Conservation (phyloP, 2,797 vertebrate genomes). For the Danio tinwini region DNA sequence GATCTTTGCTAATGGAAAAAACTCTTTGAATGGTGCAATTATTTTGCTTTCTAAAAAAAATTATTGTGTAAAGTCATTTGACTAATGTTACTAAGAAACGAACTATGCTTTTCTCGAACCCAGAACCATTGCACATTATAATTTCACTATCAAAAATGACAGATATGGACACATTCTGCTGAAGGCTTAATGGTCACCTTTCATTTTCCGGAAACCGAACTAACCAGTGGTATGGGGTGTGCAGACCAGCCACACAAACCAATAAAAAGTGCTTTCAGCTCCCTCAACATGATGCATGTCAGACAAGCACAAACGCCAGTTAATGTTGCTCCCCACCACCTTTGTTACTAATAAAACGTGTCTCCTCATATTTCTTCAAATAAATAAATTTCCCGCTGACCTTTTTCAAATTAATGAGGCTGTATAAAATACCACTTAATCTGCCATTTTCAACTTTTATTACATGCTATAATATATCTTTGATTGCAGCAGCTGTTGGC, state of each 20-base stretch:
- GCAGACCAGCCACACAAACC: slow-evolving; percentile 10
- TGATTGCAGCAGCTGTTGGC: slow-evolving; percentile 64
- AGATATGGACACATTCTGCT: slow-evolving; percentile 5
- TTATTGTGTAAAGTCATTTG: neutral
- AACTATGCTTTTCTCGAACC: neutral
- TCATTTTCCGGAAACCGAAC: slow-evolving; percentile 16
- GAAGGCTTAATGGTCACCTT: slow-evolving; percentile 49
- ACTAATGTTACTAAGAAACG: slow-evolving; percentile 13
- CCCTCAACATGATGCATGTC: slow-evolving; percentile 42
- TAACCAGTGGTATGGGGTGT: neutral
- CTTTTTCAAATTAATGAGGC: slow-evolving; percentile 68
- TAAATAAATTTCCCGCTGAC: slow-evolving; percentile 65
- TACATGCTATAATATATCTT: slow-evolving; percentile 66
- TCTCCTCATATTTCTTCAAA: slow-evolving; percentile 57
- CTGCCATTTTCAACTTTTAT: slow-evolving; percentile 69
- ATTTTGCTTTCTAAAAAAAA: neutral
- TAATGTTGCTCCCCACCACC: slow-evolving; percentile 50
- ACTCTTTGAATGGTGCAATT: neutral
- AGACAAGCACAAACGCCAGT: slow-evolving; percentile 49
- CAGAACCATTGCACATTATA: slow-evolving; percentile 2
- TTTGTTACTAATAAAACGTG: slow-evolving; percentile 57
- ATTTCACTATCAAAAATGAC: slow-evolving; percentile 35
- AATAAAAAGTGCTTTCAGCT: slow-evolving; percentile 18
- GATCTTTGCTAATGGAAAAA: neutral
- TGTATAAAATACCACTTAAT: slow-evolving; percentile 72